Base-by-base conservation (phyloP, 2,797 vertebrate species). In the Setipinna tenuifilis region DNA sequence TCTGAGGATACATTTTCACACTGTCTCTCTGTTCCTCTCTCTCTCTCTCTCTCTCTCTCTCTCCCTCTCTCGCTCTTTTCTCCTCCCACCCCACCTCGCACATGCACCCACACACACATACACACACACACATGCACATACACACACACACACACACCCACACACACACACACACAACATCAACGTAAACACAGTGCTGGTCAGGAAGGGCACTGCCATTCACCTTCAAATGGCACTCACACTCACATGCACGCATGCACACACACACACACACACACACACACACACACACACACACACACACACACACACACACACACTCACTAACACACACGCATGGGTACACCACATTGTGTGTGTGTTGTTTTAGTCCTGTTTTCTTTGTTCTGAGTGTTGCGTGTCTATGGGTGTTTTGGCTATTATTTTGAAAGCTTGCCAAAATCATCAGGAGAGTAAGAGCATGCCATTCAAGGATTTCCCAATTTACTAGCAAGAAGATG, bases 331-430 rank as follows among this genome's bases (percentile, higher is more conserved):
- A 41, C 2, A 41, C 35, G 5, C 35, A 65, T 65, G n/a, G 50
- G 50, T 3, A 54, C 50, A 14, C 50, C 14, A 14, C 50, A 54
- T 1, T 54, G 7, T 54, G 14, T 54, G 14, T 54, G 50, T 54
- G 7, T 54, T 65, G n/a, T 65, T 65, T 65, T 78, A 21, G 31
- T 31, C 35, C 35, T 9, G 71, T 78, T 31, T 78, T 19, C 35
- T 78, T 78, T 78, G 71, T 78, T 31, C 71, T 44, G 35, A 78
- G 16, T 21, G 35, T 44, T 44, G 71, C 71, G 71, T 78, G 71
- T 7, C 71, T 78, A 21, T 78, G 35, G 35, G 71, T 78, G 71
- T 78, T 44, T 44, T 44, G 16, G 31, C 6, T 78, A 35, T 44
- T 78, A 78, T 44, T 78, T 78, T 44, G 17, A 78, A 75, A 75